Conservation (phyloP, 1,140 invertebrate species). For the Globodera rostochiensis region DNA sequence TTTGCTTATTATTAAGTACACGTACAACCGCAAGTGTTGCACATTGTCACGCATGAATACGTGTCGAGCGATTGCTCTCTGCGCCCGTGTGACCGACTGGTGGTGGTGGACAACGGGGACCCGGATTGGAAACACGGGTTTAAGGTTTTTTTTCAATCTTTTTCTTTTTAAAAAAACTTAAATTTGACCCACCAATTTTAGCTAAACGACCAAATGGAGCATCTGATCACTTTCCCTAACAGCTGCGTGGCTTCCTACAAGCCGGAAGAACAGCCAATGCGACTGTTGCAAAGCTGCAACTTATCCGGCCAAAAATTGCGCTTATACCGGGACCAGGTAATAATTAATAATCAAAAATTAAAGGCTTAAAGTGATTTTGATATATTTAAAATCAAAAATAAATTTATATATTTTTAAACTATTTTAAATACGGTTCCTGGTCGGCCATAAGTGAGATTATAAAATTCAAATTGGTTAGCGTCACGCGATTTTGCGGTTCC, state of each 20-base stretch:
- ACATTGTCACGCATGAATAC: constrained; percentile 64
- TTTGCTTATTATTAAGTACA: background rate
- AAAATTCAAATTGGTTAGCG: too few relatives aligned
- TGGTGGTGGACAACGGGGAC: constrained; percentile 64
- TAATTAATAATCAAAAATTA: too few relatives aligned
- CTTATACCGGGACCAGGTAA: constrained; percentile 50
- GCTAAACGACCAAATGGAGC: constrained; percentile 49
- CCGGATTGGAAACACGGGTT: constrained; percentile 66
- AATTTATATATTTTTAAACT: too few relatives aligned
- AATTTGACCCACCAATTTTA: background rate
- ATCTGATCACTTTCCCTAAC: constrained; percentile 57
- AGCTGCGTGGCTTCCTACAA: constrained; percentile 60
- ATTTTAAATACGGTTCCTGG: too few relatives aligned
- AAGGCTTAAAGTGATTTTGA: too few relatives aligned
- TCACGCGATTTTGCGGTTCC: too few relatives aligned
- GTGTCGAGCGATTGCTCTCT: constrained; percentile 35
- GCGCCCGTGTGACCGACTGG: constrained; percentile 55
- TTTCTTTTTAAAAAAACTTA: background rate
- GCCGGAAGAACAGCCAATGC: constrained; percentile 60
- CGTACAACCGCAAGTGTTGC: constrained; percentile 14
- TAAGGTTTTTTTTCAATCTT: constrained; percentile 22
- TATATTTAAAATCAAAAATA: too few relatives aligned
- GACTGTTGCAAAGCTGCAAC: constrained; percentile 56
- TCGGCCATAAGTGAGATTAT: too few relatives aligned
- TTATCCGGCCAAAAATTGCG: constrained; percentile 39